Evolutionary conservation across 2,113 vertebrate species (phyloP).

Genomic region (Plotosus lineatus): DNA sequence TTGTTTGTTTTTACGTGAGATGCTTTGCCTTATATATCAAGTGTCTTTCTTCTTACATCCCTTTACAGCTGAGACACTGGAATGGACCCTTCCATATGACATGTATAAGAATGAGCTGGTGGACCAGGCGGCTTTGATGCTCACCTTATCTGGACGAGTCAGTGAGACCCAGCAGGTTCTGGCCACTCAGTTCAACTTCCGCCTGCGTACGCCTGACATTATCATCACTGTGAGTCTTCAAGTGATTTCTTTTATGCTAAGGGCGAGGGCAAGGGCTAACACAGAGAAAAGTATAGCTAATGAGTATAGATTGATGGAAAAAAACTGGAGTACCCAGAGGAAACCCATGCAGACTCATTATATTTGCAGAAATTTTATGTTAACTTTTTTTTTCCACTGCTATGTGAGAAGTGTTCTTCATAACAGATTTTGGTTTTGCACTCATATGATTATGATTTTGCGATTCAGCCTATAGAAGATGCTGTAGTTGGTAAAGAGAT

Average conservation of each 20-base stretch:
- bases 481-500: constrained; percentile 81
- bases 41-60: not conserved
- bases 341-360: no score
- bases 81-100: constrained; percentile 72
- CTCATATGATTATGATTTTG: not conserved
- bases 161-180: constrained; percentile 79
- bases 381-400: not conserved
- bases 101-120: constrained; percentile 79
- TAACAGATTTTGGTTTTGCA: not conserved
- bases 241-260: not conserved
- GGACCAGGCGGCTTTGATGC: constrained; percentile 84
- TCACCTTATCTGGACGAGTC: constrained; percentile 79
- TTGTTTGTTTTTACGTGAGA: not conserved
- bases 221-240: constrained; percentile 60
- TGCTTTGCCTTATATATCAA: no score
- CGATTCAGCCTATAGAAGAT: constrained; percentile 72
- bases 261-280: no score
- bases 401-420: not conserved
- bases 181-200: constrained; percentile 85
- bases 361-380: not conserved
- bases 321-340: no score
- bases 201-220: constrained; percentile 80
- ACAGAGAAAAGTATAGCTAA: no score
- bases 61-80: constrained; percentile 68
- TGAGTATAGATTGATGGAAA: no score